These are phyloP conservation scores for Rhodophaea formosa DNA, from an alignment of 2,888 invertebrate genomes.

Conservation along the genomic window DNA sequence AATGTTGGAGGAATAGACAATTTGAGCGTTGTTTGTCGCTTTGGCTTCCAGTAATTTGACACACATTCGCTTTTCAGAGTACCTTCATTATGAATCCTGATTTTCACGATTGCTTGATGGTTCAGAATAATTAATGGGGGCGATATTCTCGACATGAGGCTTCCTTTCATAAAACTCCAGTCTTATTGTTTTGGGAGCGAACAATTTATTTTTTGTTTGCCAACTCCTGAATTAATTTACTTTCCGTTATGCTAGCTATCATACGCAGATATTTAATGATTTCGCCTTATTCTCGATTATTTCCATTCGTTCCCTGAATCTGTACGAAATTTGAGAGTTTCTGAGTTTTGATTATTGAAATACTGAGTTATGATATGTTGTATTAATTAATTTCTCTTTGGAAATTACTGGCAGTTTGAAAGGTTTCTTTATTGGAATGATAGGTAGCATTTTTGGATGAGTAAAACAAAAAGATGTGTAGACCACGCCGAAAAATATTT, in stretches of 20 bases:
- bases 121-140: conserved; percentile 65
- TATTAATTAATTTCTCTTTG: conserved; percentile 18
- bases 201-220: conserved; percentile 63
- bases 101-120: conserved; percentile 49
- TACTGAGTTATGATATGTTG: conserved; percentile 26
- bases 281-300: conserved; percentile 22
- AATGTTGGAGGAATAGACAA: background rate
- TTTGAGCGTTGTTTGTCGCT: conserved; percentile 12
- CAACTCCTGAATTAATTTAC: conserved; percentile 64
- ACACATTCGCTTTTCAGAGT: conserved; percentile 21
- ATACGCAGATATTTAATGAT: conserved; percentile 65
- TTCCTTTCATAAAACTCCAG: conserved; percentile 55
- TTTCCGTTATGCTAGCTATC: conserved; percentile 58
- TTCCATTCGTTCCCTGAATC: conserved; percentile 18
- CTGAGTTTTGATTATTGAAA: conserved; percentile 33
- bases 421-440: no score
- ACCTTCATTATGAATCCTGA: conserved; percentile 39
- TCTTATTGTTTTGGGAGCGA: conserved; percentile 54
- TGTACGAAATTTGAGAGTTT: conserved; percentile 34
- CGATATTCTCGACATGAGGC: conserved; percentile 51
- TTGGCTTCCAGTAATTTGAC: conserved; percentile 14
- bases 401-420: background rate
- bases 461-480: no score
- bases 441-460: no score
- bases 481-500: no score